These are phyloP conservation scores for Microplitis deprimator DNA, from an alignment of 2,888 invertebrate species.

Conservation along the genomic window DNA sequence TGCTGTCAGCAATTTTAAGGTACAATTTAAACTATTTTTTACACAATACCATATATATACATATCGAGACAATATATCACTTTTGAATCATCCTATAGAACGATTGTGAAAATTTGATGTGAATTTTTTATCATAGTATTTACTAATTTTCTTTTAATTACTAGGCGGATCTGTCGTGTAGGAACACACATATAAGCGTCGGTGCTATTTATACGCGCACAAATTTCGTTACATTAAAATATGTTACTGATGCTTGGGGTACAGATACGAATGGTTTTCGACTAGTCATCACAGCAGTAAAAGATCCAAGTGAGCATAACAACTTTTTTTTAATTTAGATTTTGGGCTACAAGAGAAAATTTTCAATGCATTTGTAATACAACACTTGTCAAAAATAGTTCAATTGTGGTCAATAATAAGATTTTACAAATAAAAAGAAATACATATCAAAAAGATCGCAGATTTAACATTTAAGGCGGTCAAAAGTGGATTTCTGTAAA, in stretches of 20 bases:
- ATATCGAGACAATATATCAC: too few species aligned
- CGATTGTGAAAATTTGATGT: too few species aligned
- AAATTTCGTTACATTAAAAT: slow-evolving; percentile 94
- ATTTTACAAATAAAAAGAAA: too few species aligned
- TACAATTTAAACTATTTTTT: slow-evolving; percentile 62
- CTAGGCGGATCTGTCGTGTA: slow-evolving; percentile 92
- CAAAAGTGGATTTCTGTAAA: not conserved
- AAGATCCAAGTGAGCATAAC: slow-evolving; percentile 86
- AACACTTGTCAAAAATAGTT: too few species aligned
- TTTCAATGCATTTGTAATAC: too few species aligned
- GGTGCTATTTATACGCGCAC: slow-evolving; percentile 92
- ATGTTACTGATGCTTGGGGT: slow-evolving; percentile 94
- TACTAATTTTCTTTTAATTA: slow-evolving; percentile 63
- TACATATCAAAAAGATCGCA: not conserved
- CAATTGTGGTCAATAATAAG: too few species aligned
- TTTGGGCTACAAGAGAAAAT: too few species aligned
- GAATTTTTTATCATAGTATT: too few species aligned
- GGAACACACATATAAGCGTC: slow-evolving; percentile 90
- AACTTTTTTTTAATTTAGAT: too few species aligned
- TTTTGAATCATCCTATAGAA: too few species aligned
- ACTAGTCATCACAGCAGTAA: slow-evolving; percentile 93
- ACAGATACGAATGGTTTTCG: slow-evolving; percentile 93
- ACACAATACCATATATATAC: too few species aligned
- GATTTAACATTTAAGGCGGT: not conserved
- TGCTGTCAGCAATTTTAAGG: slow-evolving; percentile 90